Evolutionary conservation across 2,888 invertebrate species (phyloP).

Genomic region (Polydrusus pterygomalis): DNA sequence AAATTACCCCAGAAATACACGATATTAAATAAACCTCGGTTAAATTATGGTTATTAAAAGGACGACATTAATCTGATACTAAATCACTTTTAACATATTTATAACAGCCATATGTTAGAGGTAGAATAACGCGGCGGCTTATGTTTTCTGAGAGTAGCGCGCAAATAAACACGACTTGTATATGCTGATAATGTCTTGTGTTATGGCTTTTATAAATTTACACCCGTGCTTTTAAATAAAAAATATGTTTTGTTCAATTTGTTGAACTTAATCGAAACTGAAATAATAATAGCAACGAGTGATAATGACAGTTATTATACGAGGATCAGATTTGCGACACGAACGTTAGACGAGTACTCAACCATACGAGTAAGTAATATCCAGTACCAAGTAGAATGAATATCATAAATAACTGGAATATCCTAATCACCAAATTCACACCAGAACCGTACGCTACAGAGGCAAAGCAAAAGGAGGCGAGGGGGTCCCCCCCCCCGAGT

Average conservation of each 20-base stretch:
- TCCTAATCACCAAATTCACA: no score
- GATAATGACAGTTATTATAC: no score
- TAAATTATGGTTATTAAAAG: conserved; percentile 59
- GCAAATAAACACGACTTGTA: conserved; percentile 57
- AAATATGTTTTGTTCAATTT: conserved; percentile 26
- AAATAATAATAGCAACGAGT: not conserved
- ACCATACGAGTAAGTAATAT: no score
- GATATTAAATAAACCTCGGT: conserved; percentile 53
- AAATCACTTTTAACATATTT: conserved; percentile 64
- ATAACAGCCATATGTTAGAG: conserved; percentile 63
- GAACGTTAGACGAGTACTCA: no score
- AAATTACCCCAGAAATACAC: conserved; percentile 49
- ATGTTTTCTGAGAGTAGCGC: conserved; percentile 43
- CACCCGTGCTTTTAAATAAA: conserved; percentile 44
- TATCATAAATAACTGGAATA: no score
- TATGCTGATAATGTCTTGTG: conserved; percentile 54
- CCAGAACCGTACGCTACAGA: no score
- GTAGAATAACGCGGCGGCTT: conserved; percentile 47
- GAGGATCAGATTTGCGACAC: no score
- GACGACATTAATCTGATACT: conserved; percentile 60
- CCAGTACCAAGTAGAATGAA: no score
- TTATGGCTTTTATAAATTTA: conserved; percentile 55
- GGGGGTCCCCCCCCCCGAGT: no score
- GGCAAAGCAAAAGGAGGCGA: no score
- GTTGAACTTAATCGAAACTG: conserved; percentile 1